Percentiles rank a stretch among this genome's conserved stretches.
These are phyloP conservation scores for Arge pagana DNA, from an alignment of 2,888 invertebrate genomes.

Conservation along the genomic window DNA sequence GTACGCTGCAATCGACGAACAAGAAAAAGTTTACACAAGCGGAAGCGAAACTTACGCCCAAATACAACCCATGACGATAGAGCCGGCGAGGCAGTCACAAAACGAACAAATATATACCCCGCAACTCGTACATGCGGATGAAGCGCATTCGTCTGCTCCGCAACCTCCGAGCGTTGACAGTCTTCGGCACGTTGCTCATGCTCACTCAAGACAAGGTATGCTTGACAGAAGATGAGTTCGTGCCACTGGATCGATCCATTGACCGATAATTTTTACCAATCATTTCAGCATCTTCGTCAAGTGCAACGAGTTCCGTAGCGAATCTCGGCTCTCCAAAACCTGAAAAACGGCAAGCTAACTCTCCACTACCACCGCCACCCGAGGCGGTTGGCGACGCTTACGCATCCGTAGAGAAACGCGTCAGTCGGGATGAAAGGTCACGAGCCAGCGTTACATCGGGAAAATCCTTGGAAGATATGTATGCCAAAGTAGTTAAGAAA, in stretches of 20 bases:
- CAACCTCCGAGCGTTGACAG: slow-evolving; percentile 68
- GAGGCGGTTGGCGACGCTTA: slow-evolving; percentile 55
- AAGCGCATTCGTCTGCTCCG: slow-evolving; percentile 52
- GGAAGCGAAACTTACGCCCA: slow-evolving; percentile 89
- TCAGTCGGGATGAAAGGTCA: slow-evolving; percentile 40
- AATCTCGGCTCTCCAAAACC: slow-evolving; percentile 87
- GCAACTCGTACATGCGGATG: slow-evolving; percentile 40
- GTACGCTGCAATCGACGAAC: slow-evolving; percentile 88
- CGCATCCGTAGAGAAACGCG: slow-evolving; percentile 52
- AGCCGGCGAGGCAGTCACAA: slow-evolving; percentile 54
- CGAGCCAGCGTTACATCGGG: slow-evolving; percentile 40
- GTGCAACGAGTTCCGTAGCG: slow-evolving; percentile 71
- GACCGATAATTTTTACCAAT: neutral
- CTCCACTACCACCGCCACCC: slow-evolving; percentile 83
- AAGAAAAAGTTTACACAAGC: slow-evolving; percentile 68
- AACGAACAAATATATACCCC: slow-evolving; percentile 56
- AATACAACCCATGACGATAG: slow-evolving; percentile 66
- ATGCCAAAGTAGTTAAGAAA: slow-evolving; percentile 83
- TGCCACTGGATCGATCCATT: neutral
- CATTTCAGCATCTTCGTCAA: slow-evolving; percentile 78
- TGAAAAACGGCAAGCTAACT: slow-evolving; percentile 88
- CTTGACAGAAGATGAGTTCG: no score
- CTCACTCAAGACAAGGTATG: slow-evolving; percentile 67
- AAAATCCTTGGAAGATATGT: slow-evolving; percentile 84
- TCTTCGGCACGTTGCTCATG: slow-evolving; percentile 65